Evolutionary conservation across 2,113 vertebrate genomes (phyloP), one percentile per base, ranked within the genome.

Genomic region (Silurus glanis): DNA sequence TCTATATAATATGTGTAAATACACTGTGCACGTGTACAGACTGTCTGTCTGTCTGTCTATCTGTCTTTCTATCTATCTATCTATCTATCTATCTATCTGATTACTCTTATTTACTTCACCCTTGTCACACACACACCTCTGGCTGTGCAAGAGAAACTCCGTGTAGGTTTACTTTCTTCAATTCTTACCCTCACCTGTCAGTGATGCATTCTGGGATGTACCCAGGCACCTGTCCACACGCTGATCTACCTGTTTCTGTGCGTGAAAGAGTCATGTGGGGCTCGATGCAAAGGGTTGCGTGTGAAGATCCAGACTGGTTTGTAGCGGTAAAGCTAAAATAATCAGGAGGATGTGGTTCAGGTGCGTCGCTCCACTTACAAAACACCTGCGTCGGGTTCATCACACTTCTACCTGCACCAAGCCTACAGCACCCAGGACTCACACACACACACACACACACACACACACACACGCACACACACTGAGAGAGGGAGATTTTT

Each of bases 311-410:
- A 85, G 81, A 83, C 76, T 87, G 90, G 90, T 87, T 87, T 91
- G 91, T 85, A 87, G 88, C 90, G 83, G 89, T 92, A 91, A 92
- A 92, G 75, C 71, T 88, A 84, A 92, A 90, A 91, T 79, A 88
- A 92, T 86, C 86, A 90, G 88, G 91, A 89, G 59, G 86, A 83
- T 82, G 71, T 92, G 79, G 88, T 81, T 92, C 86, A 84, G 64
- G 92, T 90, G 90, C 91, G 84, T 91, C 80, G 72, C 85, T 90
- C 90, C 75, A 80, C 90, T 94, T 94, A 91, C 93, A 93, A 92
- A 95, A 94, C 93, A 94, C 93, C 92, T 93, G 92, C 49, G 93
- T 92, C 90, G 23, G 83, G 86, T 87, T 93, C 92, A 93, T 95
- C 91, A 94, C 92, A 91, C 91, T 88, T 91, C 82, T 90, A 90